A percentile compares a stretch with the other conserved stretches of the same genome.
These are phyloP conservation scores for Myotis findleyi DNA, from an alignment of 2,797 vertebrate species.

Conservation along the genomic window DNA sequence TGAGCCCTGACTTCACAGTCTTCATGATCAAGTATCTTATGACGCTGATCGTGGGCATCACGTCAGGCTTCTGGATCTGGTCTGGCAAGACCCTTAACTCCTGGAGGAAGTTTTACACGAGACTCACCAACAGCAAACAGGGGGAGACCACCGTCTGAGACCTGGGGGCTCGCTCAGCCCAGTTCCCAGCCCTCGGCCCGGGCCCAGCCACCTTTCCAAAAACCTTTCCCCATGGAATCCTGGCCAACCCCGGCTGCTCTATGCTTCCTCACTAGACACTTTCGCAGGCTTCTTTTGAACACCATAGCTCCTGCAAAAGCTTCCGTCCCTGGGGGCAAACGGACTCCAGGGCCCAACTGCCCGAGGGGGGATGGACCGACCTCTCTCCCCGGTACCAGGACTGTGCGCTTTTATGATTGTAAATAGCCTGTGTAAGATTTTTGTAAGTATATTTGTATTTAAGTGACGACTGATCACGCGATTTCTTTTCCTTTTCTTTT, in stretches of 20 bases:
- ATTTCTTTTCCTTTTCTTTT: slow-evolving; percentile 33
- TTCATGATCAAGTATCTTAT: slow-evolving; percentile 99
- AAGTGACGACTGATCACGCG: slow-evolving; percentile 89
- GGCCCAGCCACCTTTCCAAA: not conserved
- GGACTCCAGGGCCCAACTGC: not conserved
- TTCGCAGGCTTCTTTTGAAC: slow-evolving; percentile 7
- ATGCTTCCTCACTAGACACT: not conserved
- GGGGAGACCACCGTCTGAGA: slow-evolving; percentile 96
- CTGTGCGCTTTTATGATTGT: slow-evolving; percentile 87
- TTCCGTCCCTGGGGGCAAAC: not conserved
- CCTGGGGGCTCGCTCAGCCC: not conserved
- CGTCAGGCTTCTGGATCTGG: slow-evolving; percentile 99
- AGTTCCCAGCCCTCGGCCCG: not conserved
- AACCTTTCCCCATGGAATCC: not conserved
- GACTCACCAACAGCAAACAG: slow-evolving; percentile 95
- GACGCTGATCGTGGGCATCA: slow-evolving; percentile 98
- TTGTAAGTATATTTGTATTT: slow-evolving; percentile 99
- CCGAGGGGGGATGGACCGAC: not conserved
- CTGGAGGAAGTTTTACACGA: slow-evolving; percentile 98
- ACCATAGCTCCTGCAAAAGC: slow-evolving; percentile 31
- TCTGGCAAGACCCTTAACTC: slow-evolving; percentile 98
- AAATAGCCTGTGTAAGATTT: slow-evolving; percentile 95
- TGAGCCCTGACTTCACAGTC: slow-evolving; percentile 97
- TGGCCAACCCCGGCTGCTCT: not conserved
- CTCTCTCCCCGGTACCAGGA: slow-evolving; percentile 42